Evolutionary conservation across 2,888 invertebrate genomes (phyloP).

Genomic region (Caradrina clavipalpis): DNA sequence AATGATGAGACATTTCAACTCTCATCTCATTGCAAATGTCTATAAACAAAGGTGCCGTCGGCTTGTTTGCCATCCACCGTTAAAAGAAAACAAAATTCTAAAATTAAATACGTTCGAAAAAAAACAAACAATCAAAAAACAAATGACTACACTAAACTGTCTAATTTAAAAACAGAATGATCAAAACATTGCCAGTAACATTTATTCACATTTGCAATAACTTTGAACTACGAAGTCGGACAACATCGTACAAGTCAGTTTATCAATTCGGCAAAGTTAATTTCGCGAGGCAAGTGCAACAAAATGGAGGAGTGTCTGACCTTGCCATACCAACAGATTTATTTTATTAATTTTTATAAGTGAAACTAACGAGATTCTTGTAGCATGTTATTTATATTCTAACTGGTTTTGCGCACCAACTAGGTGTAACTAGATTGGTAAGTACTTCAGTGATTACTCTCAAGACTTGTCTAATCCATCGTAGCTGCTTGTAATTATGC

Average conservation of each 20-base stretch:
- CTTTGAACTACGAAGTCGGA: neutral
- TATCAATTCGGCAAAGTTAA: slow-evolving; percentile 1
- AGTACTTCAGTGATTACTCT: slow-evolving; percentile 7
- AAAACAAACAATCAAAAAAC: too few relatives aligned
- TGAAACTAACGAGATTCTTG: slow-evolving; percentile 65
- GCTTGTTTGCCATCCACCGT: too few relatives aligned
- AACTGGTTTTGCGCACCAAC: slow-evolving; percentile 43
- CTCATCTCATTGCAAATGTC: too few relatives aligned
- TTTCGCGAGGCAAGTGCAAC: neutral
- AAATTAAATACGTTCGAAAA: too few relatives aligned
- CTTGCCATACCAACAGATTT: slow-evolving; percentile 28
- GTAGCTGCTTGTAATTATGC: slow-evolving; percentile 44
- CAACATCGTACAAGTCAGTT: neutral
- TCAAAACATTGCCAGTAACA: too few relatives aligned
- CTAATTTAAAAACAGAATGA: too few relatives aligned
- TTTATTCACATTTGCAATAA: slow-evolving; percentile 3
- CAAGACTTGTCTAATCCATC: slow-evolving; percentile 39
- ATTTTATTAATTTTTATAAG: slow-evolving; percentile 63
- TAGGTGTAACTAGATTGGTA: slow-evolving; percentile 22
- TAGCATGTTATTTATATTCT: slow-evolving; percentile 44
- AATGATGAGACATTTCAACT: too few relatives aligned
- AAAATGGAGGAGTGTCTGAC: slow-evolving; percentile 17
- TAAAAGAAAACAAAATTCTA: too few relatives aligned
- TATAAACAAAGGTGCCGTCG: too few relatives aligned
- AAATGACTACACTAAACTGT: too few relatives aligned